Base-by-base conservation (phyloP, 1,140 invertebrate genomes). In the Papilio helenus region DNA sequence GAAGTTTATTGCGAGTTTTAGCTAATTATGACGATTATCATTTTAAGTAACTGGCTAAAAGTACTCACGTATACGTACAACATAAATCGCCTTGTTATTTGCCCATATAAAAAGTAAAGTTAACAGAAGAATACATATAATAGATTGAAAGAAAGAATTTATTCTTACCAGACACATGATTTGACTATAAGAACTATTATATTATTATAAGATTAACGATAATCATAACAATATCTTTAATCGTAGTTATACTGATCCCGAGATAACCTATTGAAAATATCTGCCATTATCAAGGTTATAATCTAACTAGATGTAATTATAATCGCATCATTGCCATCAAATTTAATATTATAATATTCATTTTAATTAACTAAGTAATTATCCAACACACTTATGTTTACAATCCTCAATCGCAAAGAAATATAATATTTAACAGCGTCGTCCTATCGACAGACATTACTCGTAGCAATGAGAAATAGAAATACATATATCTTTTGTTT, bases 261-360 rank as follows among this genome's bases (percentile, higher is more conserved):
- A 65, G 61, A 65, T 65, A 65, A 29, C 26, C 10, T 29, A 18
- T 16, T 65, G 26, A 16, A 68, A 29, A 68, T 68, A 65, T 29
- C 18, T 26, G 20, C 4, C 10, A 65, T 58, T 14, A 58, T 65
- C 58, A 65, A 65, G 9, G 9, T 65, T 23, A 58, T 65, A 65
- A 61, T 61, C 23, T 61, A 61, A 29, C 61, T 68, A 34, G 14
- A 5, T 3, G 61, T 68, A 7, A 68, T 68, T 68, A 68, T 68
- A 68, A 18, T 68, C 61, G 61, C 61, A 34, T 68, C 26, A 68
- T 12, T 68, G 61, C 14, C 61, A 29, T 68, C 61, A 68, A 34
- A 68, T 26, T 68, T 68, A 68, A 68, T 29, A 16, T 68, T 16
- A 68, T 61, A 61, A 26, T 26, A 61, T 65, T 2, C 10, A 34